Evolutionary conservation across 2,113 vertebrate genomes (phyloP).

Genomic region (Rhinolophus ferrumequinum): DNA sequence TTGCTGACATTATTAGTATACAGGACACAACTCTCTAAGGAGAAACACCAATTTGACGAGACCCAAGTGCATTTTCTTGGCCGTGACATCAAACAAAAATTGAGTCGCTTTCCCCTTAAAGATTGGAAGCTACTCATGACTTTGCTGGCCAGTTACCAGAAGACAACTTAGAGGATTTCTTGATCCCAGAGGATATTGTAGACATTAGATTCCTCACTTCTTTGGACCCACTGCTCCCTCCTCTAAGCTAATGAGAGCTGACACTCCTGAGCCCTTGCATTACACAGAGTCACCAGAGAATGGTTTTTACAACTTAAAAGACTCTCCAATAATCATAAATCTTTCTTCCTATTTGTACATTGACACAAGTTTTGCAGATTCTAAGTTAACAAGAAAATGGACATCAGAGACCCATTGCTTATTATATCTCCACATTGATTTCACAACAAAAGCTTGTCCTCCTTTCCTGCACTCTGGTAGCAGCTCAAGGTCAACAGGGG

Average conservation of each 20-base stretch:
- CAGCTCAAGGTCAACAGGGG: not conserved
- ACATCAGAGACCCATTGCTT: not conserved
- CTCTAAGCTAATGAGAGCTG: not conserved
- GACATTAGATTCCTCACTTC: not conserved
- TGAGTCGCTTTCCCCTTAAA: not conserved
- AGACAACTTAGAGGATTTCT: not conserved
- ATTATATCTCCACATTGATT: not conserved
- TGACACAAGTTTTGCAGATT: not conserved
- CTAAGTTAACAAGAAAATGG: not conserved
- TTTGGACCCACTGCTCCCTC: not conserved
- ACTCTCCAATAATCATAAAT: not conserved
- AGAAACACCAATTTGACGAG: slow-evolving; percentile 4
- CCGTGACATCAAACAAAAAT: not conserved
- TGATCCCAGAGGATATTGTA: not conserved
- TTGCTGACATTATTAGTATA: not conserved
- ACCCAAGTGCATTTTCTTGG: not conserved
- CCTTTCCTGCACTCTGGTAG: not conserved
- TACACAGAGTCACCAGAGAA: not conserved
- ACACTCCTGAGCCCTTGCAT: not conserved
- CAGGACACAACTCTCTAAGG: not conserved
- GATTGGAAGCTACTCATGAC: not conserved
- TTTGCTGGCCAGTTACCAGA: not conserved
- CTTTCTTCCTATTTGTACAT: slow-evolving; percentile 10
- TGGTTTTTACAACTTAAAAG: not conserved
- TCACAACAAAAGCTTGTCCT: not conserved